Evolutionary conservation across 2,888 invertebrate species (phyloP), one percentile per base, ranked within the genome.

Genomic region (Hirtodrosophila trivittata): DNA sequence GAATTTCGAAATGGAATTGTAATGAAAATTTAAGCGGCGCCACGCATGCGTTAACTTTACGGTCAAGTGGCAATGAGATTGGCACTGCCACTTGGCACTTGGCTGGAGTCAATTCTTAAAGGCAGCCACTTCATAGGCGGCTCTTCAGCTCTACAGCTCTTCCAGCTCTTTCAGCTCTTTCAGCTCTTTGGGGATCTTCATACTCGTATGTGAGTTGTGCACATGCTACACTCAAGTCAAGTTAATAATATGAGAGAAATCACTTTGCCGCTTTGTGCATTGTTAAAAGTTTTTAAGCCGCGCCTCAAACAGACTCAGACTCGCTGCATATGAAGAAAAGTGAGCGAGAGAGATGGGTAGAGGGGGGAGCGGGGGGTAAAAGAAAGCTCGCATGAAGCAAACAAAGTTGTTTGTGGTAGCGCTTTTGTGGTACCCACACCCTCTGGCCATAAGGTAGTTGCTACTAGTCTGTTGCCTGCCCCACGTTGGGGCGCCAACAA

Each of bases 211-310:
- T 65, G 58, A 58, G 58, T 30, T 13, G 39, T 47, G 43, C 62
- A 58, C 50, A 54, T 59, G 52, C 55, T 43, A 50, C 78, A 81
- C 78, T 85, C 75, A 50, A 88, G 85, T 82, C 78, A 87, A 88
- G 87, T 87, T 88, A 88, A 87, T 88, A 88, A 87, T 82, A 86
- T 75, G 75, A 80, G 83, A 80, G 76, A 86, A 87, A 84, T 86
- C 88, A 87, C 87, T 87, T 88, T 75, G 87, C 77, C 76, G 86
- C 78, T 75, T 87, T 87, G 84, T 88, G 86, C 87, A 86, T 87
- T 86, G 87, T 88, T 81, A 71, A 87, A 88, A 86, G 81, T 87
- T 88, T 77, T 85, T 80, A 81, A 86, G 85, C 84, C 73, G 86
- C 84, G 84, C 74, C 85, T 86, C 80, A 81, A 81, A 81, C 80